Conservation (phyloP, 2,113 vertebrate species). For the Xiphias gladius region DNA sequence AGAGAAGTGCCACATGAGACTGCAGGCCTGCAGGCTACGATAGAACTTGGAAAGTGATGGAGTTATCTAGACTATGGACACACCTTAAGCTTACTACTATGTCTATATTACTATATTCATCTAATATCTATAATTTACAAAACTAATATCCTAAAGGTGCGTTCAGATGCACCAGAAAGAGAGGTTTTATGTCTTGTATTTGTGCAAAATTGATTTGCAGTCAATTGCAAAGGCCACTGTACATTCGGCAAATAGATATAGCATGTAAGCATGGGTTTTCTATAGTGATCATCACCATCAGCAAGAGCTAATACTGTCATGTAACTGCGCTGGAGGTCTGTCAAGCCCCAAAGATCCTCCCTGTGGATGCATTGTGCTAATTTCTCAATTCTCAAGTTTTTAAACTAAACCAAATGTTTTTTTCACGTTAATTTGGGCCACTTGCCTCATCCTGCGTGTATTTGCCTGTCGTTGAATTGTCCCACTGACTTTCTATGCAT, state of each 20-base stretch:
- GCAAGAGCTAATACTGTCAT: background rate
- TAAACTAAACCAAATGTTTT: background rate
- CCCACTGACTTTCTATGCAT: background rate
- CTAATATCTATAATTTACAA: slow-evolving; percentile 22
- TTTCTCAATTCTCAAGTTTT: background rate
- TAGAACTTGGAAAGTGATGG: background rate
- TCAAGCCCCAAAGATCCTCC: background rate
- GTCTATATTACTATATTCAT: slow-evolving; percentile 17
- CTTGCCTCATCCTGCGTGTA: background rate
- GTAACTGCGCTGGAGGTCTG: background rate
- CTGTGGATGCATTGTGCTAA: slow-evolving; percentile 12
- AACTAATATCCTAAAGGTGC: slow-evolving; percentile 39
- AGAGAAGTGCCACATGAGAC: background rate
- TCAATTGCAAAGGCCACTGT: background rate
- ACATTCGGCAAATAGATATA: background rate
- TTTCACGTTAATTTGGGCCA: background rate
- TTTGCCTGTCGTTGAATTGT: background rate
- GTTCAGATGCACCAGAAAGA: slow-evolving; percentile 72
- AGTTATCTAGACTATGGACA: slow-evolving; percentile 26
- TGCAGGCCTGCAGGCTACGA: background rate
- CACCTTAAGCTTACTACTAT: slow-evolving; percentile 17
- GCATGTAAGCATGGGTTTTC: background rate
- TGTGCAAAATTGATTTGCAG: background rate
- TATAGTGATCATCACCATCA: background rate
- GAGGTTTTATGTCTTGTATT: slow-evolving; percentile 19